phyloP scores from a whole-genome alignment of 1,140 invertebrate species.

The Nixonia krombeini region DNA sequence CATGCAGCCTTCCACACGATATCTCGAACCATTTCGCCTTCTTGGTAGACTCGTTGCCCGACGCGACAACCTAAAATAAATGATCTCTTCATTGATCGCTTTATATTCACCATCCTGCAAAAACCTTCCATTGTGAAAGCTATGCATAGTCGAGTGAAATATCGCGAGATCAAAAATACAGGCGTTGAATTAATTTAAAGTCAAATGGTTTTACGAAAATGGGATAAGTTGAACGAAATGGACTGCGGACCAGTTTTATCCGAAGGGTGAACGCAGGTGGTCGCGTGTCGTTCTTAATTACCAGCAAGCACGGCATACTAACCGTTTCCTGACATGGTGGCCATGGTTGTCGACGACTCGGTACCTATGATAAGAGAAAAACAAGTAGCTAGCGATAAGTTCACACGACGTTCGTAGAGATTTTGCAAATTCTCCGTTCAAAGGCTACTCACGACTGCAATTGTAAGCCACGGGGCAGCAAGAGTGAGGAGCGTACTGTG shows the following conservation, averaged over 20 bases:
- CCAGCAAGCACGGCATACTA: constrained; percentile 35
- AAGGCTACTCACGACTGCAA: constrained; percentile 74
- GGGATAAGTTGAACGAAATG: too few species aligned
- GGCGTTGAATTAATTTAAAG: too few species aligned
- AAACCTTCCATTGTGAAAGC: too few species aligned
- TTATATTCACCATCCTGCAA: neutral
- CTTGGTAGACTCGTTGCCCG: constrained; percentile 75
- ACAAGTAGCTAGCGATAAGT: constrained; percentile 10
- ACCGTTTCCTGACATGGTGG: constrained; percentile 57
- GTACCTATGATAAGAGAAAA: constrained; percentile 48
- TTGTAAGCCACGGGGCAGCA: constrained; percentile 90
- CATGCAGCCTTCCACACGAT: constrained; percentile 75
- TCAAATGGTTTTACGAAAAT: too few species aligned
- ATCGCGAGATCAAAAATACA: too few species aligned
- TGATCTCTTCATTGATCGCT: constrained; percentile 2
- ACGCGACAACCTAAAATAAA: constrained; percentile 77
- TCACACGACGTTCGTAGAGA: constrained; percentile 12
- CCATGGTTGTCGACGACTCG: constrained; percentile 56
- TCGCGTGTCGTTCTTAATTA: constrained; percentile 25
- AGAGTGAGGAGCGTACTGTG: constrained; percentile 78
- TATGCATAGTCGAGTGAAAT: too few species aligned
- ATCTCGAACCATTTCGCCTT: constrained; percentile 82
- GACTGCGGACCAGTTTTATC: constrained; percentile 9
- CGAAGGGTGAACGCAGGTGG: constrained; percentile 8
- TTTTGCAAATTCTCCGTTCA: constrained; percentile 12